phyloP scores from a whole-genome alignment of 2,113 vertebrate genomes.

The Copsychus sechellarum region DNA sequence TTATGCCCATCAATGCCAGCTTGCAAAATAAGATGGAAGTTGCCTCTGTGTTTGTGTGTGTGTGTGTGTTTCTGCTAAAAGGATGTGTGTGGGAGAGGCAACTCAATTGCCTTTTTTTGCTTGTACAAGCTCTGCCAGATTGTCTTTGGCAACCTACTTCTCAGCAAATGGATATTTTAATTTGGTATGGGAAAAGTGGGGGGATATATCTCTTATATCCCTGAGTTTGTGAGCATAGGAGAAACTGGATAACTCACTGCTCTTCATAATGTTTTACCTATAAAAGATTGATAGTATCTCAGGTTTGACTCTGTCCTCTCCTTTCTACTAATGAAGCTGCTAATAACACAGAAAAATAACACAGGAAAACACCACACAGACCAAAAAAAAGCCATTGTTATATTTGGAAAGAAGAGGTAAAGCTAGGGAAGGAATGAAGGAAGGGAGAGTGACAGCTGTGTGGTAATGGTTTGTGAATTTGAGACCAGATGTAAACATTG shows the following conservation, averaged over 20 bases:
- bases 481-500: not conserved
- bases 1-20: not conserved
- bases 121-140: not conserved
- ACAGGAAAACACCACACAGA: not conserved
- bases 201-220: not conserved
- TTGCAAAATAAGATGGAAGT: not conserved
- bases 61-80: not conserved
- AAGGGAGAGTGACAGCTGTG: not conserved
- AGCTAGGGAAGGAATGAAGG: not conserved
- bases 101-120: not conserved
- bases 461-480: not conserved
- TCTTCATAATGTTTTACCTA: not conserved
- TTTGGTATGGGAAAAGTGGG: not conserved
- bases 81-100: not conserved
- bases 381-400: not conserved
- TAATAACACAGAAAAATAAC: not conserved
- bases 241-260: not conserved
- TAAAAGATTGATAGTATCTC: not conserved
- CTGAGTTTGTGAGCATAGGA: not conserved
- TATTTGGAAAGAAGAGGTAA: not conserved
- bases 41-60: too few relatives aligned
- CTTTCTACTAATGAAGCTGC: not conserved
- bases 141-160: not conserved
- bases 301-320: not conserved
- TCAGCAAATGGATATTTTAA: not conserved